Conservation (phyloP, 2,888 invertebrate genomes). For the Chalcis sispes region DNA sequence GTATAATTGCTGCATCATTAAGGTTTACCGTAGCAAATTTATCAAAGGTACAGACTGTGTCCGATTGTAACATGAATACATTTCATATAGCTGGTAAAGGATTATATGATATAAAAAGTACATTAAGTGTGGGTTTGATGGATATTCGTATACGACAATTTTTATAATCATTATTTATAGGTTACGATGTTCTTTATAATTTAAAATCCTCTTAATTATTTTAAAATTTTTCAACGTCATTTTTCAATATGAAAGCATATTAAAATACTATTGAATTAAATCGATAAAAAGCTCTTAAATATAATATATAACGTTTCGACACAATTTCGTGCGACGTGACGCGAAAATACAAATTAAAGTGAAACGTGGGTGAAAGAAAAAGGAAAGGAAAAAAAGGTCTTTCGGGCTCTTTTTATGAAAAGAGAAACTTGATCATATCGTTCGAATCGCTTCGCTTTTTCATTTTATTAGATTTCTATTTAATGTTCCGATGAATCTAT, state of each 20-base stretch:
- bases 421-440: constrained; percentile 34
- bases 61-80: too few species aligned
- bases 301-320: too few species aligned
- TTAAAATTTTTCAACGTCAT: neutral
- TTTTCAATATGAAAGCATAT: too few species aligned
- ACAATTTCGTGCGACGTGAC: neutral
- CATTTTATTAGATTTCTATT: constrained; percentile 14
- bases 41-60: neutral
- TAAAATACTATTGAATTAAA: too few species aligned
- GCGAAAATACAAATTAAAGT: constrained; percentile 1
- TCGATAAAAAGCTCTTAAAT: too few species aligned
- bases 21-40: neutral
- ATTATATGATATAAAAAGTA: too few species aligned
- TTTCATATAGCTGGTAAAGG: too few species aligned
- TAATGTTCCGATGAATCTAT: constrained; percentile 11
- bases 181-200: too few species aligned
- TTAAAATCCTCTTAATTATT: neutral
- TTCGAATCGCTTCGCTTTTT: constrained; percentile 3
- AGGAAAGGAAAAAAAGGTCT: neutral
- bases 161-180: too few species aligned
- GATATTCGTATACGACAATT: too few species aligned
- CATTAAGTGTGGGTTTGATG: too few species aligned
- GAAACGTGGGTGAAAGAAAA: constrained; percentile 25
- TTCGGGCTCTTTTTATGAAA: constrained; percentile 21
- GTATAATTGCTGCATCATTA: neutral